Evolutionary conservation across 2,113 vertebrate species (phyloP).

Genomic region (Calonectris borealis): DNA sequence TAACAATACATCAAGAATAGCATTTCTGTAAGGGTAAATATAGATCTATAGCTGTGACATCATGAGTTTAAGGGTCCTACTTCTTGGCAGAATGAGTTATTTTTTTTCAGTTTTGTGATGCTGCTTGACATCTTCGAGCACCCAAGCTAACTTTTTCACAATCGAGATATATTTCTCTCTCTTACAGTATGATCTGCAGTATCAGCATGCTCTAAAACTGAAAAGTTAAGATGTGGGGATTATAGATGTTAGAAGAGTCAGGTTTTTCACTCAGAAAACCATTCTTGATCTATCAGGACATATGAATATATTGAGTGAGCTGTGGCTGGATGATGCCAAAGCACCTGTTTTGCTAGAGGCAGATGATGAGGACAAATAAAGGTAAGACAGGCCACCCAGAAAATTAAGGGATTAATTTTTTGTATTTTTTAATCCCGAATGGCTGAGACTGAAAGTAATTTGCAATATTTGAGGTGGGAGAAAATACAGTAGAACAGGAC

Average conservation of each 20-base stretch:
- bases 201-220: not conserved
- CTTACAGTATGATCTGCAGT: not conserved
- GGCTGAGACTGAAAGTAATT: not conserved
- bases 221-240: not conserved
- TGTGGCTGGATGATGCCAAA: not conserved
- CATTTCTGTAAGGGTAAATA: not conserved
- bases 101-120: not conserved
- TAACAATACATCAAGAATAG: not conserved
- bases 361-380: not conserved
- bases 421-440: not conserved
- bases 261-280: not conserved
- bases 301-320: not conserved
- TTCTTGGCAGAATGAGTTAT: not conserved
- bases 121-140: not conserved
- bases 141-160: not conserved
- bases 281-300: not conserved
- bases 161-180: not conserved
- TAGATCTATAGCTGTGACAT: not conserved
- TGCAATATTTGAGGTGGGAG: not conserved
- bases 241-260: not conserved
- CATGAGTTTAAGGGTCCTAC: not conserved
- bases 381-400: not conserved
- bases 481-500: not conserved
- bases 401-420: not conserved
- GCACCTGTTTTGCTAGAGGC: not conserved